Base-by-base conservation (phyloP, 2,888 invertebrate species). In the Mesoligia furuncula region DNA sequence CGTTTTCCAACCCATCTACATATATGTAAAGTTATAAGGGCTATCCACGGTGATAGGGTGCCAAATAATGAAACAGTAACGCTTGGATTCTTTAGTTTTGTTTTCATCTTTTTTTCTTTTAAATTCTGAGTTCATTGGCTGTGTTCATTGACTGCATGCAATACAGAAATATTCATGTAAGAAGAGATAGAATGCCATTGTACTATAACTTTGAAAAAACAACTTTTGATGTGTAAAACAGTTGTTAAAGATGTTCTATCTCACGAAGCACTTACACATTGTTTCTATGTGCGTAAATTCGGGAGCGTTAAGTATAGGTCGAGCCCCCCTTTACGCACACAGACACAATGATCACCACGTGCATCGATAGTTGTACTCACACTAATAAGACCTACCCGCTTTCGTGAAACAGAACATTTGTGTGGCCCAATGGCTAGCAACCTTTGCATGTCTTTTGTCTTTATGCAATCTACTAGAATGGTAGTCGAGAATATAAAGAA, bases 1-100 rank as follows among this genome's bases (percentile, higher is more conserved):
- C 39, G 79, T 62, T 73, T 73, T 62, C 65, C 54, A 79, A 78
- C 70, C 76, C 80, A 80, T 78, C 67, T 85, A 67, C 76, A 77
- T 85, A 71, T 70, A 83, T 76, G 65, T 77, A 74, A 68, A 77
- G 7, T 59, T 75, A 75, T 57, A 70, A 48, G 36, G 73, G 66
- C 36, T 67, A 67, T 59, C 17, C 27, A 68, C 45, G 36, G 31
- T 24, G 20, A 42, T 59, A 39, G 20, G 24, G 64, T 42, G 20
- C 6, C 11, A 36, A 36, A n/a, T 36, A 39, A 27, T 2, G n/a
- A 73, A 57, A 48, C 24, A 24, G 24, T 8, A 36, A 27, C 0
- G 36, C 31, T 17, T 48, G 20, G 39, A 27, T 31, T 75, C 0
- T 36, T 42, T n/a, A 2, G 13, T 54, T 64, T 31, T 7, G 3